phyloP scores from a whole-genome alignment of 23 tunicate genomes.

The Halocynthia roretzi region DNA sequence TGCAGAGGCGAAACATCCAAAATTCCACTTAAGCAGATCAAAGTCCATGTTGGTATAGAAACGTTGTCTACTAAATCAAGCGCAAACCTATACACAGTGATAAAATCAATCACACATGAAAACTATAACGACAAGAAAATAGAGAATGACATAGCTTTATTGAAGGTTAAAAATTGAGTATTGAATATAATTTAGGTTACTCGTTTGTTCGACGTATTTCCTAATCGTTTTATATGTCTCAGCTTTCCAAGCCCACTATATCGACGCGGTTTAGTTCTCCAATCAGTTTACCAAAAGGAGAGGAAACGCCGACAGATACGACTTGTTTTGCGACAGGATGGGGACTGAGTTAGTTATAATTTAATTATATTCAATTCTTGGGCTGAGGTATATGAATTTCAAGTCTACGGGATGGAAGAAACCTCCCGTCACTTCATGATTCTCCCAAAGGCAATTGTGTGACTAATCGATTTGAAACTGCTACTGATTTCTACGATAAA shows the following conservation, averaged over 20 bases:
- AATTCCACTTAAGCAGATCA: neutral
- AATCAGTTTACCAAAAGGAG: conserved; percentile 1
- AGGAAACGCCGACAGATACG: conserved; percentile 11
- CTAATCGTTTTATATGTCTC: neutral
- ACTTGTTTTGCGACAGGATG: conserved; percentile 12
- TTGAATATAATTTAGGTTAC: neutral
- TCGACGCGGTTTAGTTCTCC: neutral
- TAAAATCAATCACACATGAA: neutral
- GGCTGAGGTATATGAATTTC: too few species aligned
- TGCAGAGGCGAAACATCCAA: neutral
- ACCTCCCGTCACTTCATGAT: too few species aligned
- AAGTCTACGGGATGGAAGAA: too few species aligned
- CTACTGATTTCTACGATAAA: too few species aligned
- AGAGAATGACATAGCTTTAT: neutral
- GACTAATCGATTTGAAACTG: too few species aligned
- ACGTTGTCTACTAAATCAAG: neutral
- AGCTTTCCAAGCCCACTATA: neutral
- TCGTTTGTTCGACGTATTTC: too few species aligned
- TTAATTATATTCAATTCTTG: too few species aligned
- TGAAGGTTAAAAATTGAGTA: neutral
- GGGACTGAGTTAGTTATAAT: conserved; percentile 1
- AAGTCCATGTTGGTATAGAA: conserved; percentile 1
- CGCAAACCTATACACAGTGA: neutral
- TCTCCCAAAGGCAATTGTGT: too few species aligned
- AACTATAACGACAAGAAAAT: neutral